Base-by-base conservation (phyloP, 2,113 vertebrate genomes). In the Dascyllus trimaculatus region DNA sequence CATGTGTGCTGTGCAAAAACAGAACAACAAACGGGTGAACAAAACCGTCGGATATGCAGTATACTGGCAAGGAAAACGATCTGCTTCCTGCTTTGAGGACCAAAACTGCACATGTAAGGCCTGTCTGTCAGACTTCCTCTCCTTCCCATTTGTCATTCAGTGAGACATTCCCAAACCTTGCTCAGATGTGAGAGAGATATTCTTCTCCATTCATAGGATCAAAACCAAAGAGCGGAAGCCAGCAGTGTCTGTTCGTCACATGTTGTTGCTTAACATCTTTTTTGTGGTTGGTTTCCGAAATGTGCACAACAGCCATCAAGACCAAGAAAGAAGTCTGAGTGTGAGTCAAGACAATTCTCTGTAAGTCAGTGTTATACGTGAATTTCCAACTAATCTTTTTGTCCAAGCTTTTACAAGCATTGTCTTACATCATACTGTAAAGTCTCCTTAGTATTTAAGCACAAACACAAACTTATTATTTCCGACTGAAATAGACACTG, bases 231-330 rank as follows among this genome's bases (percentile, higher is more conserved):
- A 32, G 54, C 1, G 4, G 43, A 59, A 9, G 60, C 65, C 84
- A 90, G 71, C 38, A 1, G 51, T 0, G 80, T 86, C 87, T 91
- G 89, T 80, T 69, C 57, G 17, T 92, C 88, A 88, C 81, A 93
- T 89, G 90, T 87, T 66, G 74, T 60, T 70, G 75, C 49, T 51
- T 53, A 79, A 85, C 53, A 62, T 87, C 59, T 51, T 52, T 38
- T 77, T 15, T 51, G 62, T 38, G 54, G 62, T 62, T 51, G 25
- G 35, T 67, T 77, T 71, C 18, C 3, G 4, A 81, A 90, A 83
- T 68, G 56, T 87, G 83, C 59, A 43, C 68, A 38, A 26, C 66
- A 69, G 62, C 49, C 74, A 78, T 77, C 35, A 59, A 81, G 71
- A 58, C 58, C 2, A 17, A 40, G 32, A 13, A 24, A 52, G 66